phyloP scores from a whole-genome alignment of 1,140 invertebrate species.

The Cherax destructor region DNA sequence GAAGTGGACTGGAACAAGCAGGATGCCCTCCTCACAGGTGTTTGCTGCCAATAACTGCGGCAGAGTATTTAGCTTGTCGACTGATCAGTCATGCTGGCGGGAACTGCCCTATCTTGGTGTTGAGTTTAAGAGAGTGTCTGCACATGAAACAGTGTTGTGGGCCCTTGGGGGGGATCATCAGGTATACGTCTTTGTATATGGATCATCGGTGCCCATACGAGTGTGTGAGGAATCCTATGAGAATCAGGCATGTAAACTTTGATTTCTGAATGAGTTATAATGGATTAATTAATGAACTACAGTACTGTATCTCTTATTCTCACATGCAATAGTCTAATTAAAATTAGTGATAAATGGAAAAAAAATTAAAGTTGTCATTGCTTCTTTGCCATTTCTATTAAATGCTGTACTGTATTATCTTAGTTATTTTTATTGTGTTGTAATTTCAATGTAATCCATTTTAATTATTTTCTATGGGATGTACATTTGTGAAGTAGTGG shows the following conservation, averaged over 20 bases:
- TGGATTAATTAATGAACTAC: too few species aligned
- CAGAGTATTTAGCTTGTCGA: slow-evolving; percentile 87
- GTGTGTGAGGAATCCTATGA: slow-evolving; percentile 93
- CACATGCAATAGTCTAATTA: too few species aligned
- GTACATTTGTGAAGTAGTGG: too few species aligned
- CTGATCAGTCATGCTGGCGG: slow-evolving; percentile 86
- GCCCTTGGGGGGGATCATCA: slow-evolving; percentile 93
- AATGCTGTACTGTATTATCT: too few species aligned
- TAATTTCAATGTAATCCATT: too few species aligned
- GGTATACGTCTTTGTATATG: slow-evolving; percentile 92
- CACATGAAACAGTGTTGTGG: slow-evolving; percentile 90
- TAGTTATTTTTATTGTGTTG: too few species aligned
- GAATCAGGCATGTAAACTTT: slow-evolving; percentile 81
- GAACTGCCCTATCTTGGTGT: slow-evolving; percentile 89
- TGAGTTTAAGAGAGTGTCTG: slow-evolving; percentile 89
- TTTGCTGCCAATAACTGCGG: slow-evolving; percentile 92
- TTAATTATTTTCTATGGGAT: too few species aligned
- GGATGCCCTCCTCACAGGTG: slow-evolving; percentile 76
- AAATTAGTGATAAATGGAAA: too few species aligned
- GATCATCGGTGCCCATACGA: slow-evolving; percentile 90
- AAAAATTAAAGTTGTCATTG: too few species aligned
- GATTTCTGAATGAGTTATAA: too few species aligned
- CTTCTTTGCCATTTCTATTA: too few species aligned
- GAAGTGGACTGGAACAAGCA: background rate
- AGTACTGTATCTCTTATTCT: too few species aligned